Conservation (phyloP, 2,797 vertebrate genomes). For the Tadarida brasiliensis region DNA sequence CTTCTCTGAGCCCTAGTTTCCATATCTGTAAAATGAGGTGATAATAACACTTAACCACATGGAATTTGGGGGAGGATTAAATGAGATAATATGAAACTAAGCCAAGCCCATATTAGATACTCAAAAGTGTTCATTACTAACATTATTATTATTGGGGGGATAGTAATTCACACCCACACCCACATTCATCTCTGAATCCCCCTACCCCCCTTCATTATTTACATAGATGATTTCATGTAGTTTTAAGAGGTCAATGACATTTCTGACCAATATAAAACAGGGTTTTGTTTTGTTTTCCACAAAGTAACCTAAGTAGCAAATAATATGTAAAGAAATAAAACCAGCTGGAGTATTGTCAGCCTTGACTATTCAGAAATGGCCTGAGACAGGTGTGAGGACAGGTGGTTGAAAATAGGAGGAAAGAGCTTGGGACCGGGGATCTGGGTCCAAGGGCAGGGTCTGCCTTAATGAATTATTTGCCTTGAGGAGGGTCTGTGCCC, state of each 20-base stretch:
- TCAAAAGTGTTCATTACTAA: background rate
- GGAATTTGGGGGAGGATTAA: conserved; percentile 13
- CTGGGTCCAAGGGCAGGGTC: background rate
- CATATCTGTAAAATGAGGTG: conserved; percentile 31
- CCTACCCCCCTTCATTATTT: background rate
- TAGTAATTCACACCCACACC: background rate
- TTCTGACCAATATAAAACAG: conserved; percentile 31
- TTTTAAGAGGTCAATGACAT: conserved; percentile 38
- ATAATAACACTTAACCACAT: background rate
- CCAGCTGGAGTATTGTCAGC: background rate
- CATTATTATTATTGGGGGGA: background rate
- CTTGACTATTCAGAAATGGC: background rate
- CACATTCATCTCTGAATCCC: background rate
- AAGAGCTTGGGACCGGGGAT: background rate
- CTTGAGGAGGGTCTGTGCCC: background rate
- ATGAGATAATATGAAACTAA: conserved; percentile 7
- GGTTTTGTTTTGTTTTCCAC: background rate
- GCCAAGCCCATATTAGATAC: conserved; percentile 16
- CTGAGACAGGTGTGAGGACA: background rate
- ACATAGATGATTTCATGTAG: background rate
- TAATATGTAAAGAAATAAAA: conserved; percentile 52
- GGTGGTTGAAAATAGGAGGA: background rate
- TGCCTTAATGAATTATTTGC: background rate
- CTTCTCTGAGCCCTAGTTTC: conserved; percentile 44
- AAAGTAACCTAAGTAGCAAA: background rate